Evolutionary conservation across 2,888 invertebrate species (phyloP).

Genomic region (Agonum fuliginosum): DNA sequence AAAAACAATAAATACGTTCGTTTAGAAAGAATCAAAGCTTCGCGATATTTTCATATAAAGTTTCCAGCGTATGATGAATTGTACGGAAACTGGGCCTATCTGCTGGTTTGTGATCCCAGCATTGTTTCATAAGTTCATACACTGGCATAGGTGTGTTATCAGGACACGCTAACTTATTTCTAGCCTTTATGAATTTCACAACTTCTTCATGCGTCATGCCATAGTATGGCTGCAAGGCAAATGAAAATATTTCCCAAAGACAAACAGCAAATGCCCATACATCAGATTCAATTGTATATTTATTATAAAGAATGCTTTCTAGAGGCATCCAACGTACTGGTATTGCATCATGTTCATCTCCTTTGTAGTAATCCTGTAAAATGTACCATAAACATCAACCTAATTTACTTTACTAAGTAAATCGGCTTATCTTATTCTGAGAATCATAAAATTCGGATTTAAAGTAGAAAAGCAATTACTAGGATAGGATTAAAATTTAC

Average conservation of each 20-base stretch:
- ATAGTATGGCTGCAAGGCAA: conserved; percentile 96
- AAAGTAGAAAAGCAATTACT: background rate
- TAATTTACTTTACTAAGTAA: background rate
- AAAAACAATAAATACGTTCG: conserved; percentile 57
- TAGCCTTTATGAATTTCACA: conserved; percentile 94
- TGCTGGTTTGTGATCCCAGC: conserved; percentile 92
- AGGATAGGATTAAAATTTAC: background rate
- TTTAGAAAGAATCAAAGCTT: conserved; percentile 55
- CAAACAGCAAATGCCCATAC: conserved; percentile 98
- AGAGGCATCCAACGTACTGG: conserved; percentile 99
- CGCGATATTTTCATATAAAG: conserved; percentile 64
- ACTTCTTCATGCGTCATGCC: conserved; percentile 99
- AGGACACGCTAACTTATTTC: conserved; percentile 91
- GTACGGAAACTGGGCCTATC: conserved; percentile 90
- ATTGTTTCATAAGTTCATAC: conserved; percentile 94
- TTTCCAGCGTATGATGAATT: conserved; percentile 83
- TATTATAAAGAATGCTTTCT: conserved; percentile 96
- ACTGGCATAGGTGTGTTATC: conserved; percentile 91
- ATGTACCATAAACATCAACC: background rate
- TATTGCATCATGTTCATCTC: conserved; percentile 95
- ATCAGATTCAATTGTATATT: conserved; percentile 96
- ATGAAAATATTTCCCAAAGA: conserved; percentile 97
- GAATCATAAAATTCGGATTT: background rate
- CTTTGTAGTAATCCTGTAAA: conserved; percentile 90
- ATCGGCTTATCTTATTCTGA: background rate